Base-by-base conservation (phyloP, 2,888 invertebrate species). In the Oasisia sp. region DNA sequence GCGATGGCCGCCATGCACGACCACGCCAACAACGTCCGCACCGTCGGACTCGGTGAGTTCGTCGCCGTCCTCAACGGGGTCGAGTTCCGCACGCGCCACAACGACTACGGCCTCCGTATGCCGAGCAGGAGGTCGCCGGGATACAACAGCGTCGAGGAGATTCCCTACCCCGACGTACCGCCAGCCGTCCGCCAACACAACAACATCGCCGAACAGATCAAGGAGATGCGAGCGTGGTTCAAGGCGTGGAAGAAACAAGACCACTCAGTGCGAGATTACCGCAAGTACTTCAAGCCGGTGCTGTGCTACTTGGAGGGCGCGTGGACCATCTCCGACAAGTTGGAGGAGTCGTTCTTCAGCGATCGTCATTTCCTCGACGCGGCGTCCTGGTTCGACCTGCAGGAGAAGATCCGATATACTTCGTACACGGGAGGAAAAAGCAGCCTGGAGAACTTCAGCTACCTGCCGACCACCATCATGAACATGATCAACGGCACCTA, bases 61-160 rank as follows among this genome's bases (percentile, higher is more conserved):
- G 93, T 94, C 89, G 94, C 94, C 11, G 94, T 95, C 11, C 91
- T 95, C 32, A 95, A 95, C 91, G 95, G 95, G 14, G 95, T 58
- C 91, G 95, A 93, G 95, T 95, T 38, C 94, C 95, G 93, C 74
- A 95, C 95, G 3, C 93, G 95, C 19, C 95, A 95, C 93, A 95
- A 95, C 93, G 95, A 95, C 93, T 95, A 95, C 94, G 38, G 32
- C 19, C 92, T 93, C 7, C 32, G 58, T 32, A 91, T 90, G 91
- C 92, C 95, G 8, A 93, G 93, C 44, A 93, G 91, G 32, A 94
- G 91, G 12, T 93, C 92, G 9, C 92, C 91, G 0, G 91, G 91
- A 9, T 95, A 94, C 92, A 93, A 95, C 91, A 93, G 93, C 0
- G 92, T 93, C 2, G 95, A 95, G 56, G 94, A 94, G n/a, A 94